Conservation (phyloP, 2,113 vertebrate species). For the Tringa solitaria region DNA sequence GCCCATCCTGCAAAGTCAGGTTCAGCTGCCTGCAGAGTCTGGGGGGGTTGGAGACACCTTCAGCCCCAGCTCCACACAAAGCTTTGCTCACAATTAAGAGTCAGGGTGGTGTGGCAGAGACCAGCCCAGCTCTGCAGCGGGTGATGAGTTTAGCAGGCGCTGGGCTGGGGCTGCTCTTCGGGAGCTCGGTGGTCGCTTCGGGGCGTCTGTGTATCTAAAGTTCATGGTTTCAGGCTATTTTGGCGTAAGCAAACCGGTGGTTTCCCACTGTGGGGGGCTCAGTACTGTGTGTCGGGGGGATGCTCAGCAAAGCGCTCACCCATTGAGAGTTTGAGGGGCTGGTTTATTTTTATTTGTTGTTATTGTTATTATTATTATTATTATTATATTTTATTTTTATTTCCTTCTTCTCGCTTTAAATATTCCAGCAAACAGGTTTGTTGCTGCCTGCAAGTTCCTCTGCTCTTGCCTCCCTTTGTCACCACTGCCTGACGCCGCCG, state of each 20-base stretch:
- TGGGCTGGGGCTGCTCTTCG: too few species aligned
- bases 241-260: neutral
- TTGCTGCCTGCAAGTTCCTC: neutral
- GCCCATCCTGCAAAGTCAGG: neutral
- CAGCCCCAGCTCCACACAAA: neutral
- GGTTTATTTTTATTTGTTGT: neutral
- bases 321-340: neutral
- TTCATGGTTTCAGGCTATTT: neutral
- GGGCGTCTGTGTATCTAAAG: neutral
- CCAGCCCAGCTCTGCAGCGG: neutral
- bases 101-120: accelerated
- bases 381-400: neutral
- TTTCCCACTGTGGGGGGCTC: accelerated
- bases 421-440: neutral
- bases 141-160: accelerated
- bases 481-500: accelerated
- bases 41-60: neutral
- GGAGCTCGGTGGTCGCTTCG: accelerated
- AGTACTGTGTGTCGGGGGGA: accelerated
- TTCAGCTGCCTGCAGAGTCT: accelerated
- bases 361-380: neutral
- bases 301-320: neutral
- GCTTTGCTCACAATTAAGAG: accelerated
- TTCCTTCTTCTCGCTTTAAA: neutral
- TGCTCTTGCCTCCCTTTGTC: neutral